A percentile compares a stretch with the other conserved stretches of the same genome.
Evolutionary conservation across 2,113 vertebrate species (phyloP).

Genomic region (Gadus chalcogrammus): DNA sequence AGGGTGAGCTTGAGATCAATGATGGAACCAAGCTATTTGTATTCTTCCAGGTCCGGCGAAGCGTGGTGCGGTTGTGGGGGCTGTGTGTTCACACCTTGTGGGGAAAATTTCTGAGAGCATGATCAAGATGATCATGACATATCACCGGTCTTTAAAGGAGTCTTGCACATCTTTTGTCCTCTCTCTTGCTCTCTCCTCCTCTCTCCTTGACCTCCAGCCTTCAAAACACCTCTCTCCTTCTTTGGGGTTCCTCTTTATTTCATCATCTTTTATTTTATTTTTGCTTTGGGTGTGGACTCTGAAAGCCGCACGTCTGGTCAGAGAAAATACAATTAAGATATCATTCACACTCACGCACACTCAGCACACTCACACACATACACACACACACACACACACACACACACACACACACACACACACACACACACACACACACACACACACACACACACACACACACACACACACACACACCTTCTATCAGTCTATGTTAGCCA

Average conservation of each 20-base stretch:
- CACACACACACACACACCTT: neutral
- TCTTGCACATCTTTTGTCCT: too few relatives aligned
- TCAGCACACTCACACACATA: too few relatives aligned
- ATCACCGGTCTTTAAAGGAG: conserved; percentile 7
- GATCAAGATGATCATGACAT: conserved; percentile 32
- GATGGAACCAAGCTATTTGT: too few relatives aligned
- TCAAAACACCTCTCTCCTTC: conserved; percentile 28
- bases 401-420: neutral
- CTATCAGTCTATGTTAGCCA: neutral
- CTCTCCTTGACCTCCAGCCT: conserved; percentile 18
- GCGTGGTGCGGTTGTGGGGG: conserved; percentile 54
- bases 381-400: neutral
- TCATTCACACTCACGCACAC: conserved; percentile 44
- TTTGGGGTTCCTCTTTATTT: conserved; percentile 1
- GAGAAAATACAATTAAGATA: conserved; percentile 39
- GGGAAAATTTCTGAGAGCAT: too few relatives aligned
- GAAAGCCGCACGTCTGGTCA: conserved; percentile 62
- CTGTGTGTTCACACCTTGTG: conserved; percentile 54
- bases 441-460: conserved; percentile 27
- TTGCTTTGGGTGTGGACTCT: conserved; percentile 33
- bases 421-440: conserved; percentile 18
- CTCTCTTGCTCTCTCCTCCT: neutral
- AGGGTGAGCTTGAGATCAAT: too few relatives aligned
- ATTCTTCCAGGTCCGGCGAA: conserved; percentile 61
- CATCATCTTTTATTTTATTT: conserved; percentile 16